A percentile compares a stretch with the other conserved stretches of the same genome.
Conservation (phyloP, 1,140 invertebrate genomes). For the Semibalanus balanoides region DNA sequence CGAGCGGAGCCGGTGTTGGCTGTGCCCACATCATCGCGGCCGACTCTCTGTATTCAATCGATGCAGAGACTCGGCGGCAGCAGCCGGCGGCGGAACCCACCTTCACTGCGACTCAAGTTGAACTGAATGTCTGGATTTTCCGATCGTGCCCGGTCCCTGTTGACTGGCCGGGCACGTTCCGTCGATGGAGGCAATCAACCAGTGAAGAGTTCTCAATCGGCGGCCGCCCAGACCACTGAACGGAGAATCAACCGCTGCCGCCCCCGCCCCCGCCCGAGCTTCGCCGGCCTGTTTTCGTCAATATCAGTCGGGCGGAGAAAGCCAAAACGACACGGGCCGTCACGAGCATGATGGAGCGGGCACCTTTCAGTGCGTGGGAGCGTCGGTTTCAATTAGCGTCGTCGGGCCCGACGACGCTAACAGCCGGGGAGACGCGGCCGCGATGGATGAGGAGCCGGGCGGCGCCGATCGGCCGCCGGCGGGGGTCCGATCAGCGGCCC, state of each 20-base stretch:
- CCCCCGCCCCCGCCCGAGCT: too few relatives aligned
- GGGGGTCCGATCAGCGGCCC: not conserved
- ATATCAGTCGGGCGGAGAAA: not conserved
- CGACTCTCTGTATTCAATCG: too few relatives aligned
- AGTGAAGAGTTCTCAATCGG: not conserved
- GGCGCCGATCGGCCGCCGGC: not conserved
- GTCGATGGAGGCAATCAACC: not conserved
- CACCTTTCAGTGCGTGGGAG: not conserved
- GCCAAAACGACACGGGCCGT: not conserved
- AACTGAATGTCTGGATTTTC: not conserved
- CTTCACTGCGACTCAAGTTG: too few relatives aligned
- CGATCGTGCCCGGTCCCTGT: not conserved
- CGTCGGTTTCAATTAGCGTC: not conserved
- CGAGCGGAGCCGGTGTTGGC: too few relatives aligned
- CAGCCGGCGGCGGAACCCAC: too few relatives aligned
- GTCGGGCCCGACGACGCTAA: not conserved
- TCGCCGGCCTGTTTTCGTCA: not conserved
- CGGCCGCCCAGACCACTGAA: not conserved
- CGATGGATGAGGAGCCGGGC: conserved; percentile 1
- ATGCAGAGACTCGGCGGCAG: too few relatives aligned
- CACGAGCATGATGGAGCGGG: not conserved
- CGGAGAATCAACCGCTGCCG: not conserved
- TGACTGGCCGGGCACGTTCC: not conserved
- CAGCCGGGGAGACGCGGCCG: too few relatives aligned
- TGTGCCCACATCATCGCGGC: too few relatives aligned